Base-by-base conservation (phyloP, 1,140 invertebrate genomes). In the Maconellicoccus hirsutus region DNA sequence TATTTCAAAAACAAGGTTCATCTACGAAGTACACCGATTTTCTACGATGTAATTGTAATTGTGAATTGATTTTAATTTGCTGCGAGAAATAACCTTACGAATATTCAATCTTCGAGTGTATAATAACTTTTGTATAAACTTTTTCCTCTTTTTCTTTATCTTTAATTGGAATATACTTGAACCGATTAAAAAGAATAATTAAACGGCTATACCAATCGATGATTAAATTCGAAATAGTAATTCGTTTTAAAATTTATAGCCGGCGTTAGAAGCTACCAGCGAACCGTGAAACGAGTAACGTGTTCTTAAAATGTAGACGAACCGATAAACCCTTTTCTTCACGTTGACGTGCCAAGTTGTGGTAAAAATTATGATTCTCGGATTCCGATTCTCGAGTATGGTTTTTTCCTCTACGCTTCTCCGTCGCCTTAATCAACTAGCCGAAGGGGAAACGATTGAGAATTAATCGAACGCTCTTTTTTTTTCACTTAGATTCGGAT, bases 211-310 rank as follows among this genome's bases (percentile, higher is more conserved):
- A 66, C 61, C 21, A 66, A 66, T 66, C 42, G 42, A 52, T 66
- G 61, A 66, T 66, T 66, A 66, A 66, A 66, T 66, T 66, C 25
- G 25, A 66, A 66, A 23, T 25, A 8, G 61, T 66, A 66, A 66
- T 66, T 66, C 61, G 61, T 66, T 52, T 66, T 66, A 23, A 66
- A 66, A 66, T 66, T 66, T 66, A 66, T 66, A 25, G 61, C 61
- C 25, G 61, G 61, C 61, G 61, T 66, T 66, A 25, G 61, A 66
- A 66, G 61, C 61, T 66, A 66, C 61, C 61, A 66, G 25, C 61
- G 25, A 66, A 66, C 61, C 61, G 61, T 66, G 25, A 66, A 66
- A 66, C 61, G 10, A 23, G 61, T 66, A 66, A 25, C 61, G 25
- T 66, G 61, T 66, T 66, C 61, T 66, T 66, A 26, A 66, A 66